Evolutionary conservation across 2,888 invertebrate genomes (phyloP).

Genomic region (Hermodice carunculata): DNA sequence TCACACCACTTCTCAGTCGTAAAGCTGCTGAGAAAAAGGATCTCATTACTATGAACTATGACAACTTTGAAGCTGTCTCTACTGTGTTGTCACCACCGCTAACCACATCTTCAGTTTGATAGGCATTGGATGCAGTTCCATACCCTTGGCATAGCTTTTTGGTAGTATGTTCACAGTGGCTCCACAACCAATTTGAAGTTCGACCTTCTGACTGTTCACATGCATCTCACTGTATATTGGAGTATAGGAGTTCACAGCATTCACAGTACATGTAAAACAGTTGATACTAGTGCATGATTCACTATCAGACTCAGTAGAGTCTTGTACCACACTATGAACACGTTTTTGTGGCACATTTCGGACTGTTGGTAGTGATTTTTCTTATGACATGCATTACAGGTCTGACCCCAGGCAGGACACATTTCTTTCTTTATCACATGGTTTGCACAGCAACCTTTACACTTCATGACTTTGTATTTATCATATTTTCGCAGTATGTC

Average conservation of each 20-base stretch:
- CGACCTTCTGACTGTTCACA: constrained; percentile 1
- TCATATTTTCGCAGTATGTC: too few relatives aligned
- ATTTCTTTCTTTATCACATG: too few relatives aligned
- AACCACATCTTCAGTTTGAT: constrained; percentile 3
- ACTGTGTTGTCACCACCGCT: background rate
- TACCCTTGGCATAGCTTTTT: background rate
- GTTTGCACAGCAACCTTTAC: too few relatives aligned
- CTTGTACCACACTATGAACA: background rate
- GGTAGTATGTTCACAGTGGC: constrained; percentile 22
- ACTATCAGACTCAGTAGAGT: too few relatives aligned
- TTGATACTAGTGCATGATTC: too few relatives aligned
- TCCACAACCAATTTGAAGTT: constrained; percentile 25
- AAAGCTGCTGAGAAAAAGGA: background rate
- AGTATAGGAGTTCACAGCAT: too few relatives aligned
- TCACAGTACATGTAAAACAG: too few relatives aligned
- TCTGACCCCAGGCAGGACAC: constrained; percentile 5
- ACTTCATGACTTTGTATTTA: too few relatives aligned
- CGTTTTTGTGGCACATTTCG: background rate
- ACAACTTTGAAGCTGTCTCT: background rate
- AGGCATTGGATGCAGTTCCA: background rate
- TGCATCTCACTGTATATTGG: too few relatives aligned
- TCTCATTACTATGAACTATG: background rate
- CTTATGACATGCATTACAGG: background rate
- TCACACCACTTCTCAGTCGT: too few relatives aligned
- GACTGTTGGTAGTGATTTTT: constrained; percentile 1